These are phyloP conservation scores for Stenurella melanura DNA, from an alignment of 2,888 invertebrate species.

Conservation along the genomic window DNA sequence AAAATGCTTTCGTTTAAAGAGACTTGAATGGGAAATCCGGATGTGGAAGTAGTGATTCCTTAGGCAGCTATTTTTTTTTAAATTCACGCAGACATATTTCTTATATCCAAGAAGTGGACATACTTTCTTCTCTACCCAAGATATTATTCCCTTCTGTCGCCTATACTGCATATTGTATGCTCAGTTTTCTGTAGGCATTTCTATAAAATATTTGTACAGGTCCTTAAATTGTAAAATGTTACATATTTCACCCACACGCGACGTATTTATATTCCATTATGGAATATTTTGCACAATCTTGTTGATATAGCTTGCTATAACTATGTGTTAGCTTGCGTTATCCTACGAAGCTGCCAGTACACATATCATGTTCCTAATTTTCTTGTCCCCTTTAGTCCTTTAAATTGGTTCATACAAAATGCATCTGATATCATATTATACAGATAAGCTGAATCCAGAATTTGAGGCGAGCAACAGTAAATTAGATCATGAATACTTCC, in stretches of 20 bases:
- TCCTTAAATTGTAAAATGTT: neutral
- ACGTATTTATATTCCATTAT: neutral
- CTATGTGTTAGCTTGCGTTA: neutral
- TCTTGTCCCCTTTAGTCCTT: neutral
- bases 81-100: no score
- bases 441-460: neutral
- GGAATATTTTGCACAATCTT: neutral
- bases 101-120: no score
- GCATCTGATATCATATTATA: neutral
- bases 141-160: no score
- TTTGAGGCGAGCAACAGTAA: constrained; percentile 4
- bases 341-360: neutral
- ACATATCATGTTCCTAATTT: neutral
- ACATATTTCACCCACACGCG: neutral
- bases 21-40: no score
- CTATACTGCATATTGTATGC: neutral
- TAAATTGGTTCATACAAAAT: constrained; percentile 7
- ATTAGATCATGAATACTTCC: constrained; percentile 4
- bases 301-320: constrained; percentile 1
- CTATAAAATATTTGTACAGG: neutral
- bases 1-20: no score
- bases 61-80: no score
- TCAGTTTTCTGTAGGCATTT: neutral
- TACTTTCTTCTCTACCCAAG: no score
- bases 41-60: no score